phyloP scores from a whole-genome alignment of 2,888 invertebrate species.

The Pseudococcus viburni region DNA sequence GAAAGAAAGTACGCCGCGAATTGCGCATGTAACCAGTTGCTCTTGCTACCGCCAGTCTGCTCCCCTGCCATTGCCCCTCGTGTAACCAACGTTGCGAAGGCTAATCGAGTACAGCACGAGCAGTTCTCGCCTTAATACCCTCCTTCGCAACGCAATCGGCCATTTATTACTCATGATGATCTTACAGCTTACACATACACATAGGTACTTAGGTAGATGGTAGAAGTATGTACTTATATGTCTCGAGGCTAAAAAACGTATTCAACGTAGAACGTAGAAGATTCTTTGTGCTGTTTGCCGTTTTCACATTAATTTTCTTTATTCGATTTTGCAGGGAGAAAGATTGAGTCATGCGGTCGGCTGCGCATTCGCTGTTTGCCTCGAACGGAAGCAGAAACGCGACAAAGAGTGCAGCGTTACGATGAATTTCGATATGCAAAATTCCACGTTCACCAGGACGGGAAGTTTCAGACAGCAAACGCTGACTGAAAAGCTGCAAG shows the following conservation, averaged over 20 bases:
- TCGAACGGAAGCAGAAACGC: slow-evolving; percentile 96
- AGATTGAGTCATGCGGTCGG: slow-evolving; percentile 98
- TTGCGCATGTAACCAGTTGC: neutral
- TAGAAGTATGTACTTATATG: neutral
- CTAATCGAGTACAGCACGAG: neutral
- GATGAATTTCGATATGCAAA: slow-evolving; percentile 91
- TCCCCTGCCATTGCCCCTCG: neutral
- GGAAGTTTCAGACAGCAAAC: slow-evolving; percentile 92
- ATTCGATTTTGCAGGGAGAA: slow-evolving; percentile 80
- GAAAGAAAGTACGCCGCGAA: neutral
- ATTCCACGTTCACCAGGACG: slow-evolving; percentile 91
- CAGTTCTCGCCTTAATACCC: neutral
- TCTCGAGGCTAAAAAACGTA: too few relatives aligned
- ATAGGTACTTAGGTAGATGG: too few relatives aligned
- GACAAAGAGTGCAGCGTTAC: slow-evolving; percentile 96
- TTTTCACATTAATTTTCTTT: neutral
- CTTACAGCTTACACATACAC: neutral
- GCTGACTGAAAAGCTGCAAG: slow-evolving; percentile 80
- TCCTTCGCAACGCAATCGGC: neutral
- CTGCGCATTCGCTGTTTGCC: slow-evolving; percentile 98
- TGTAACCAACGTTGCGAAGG: neutral
- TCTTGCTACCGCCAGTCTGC: neutral
- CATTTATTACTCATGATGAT: neutral
- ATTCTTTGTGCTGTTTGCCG: too few relatives aligned
- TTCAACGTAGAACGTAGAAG: too few relatives aligned